These are phyloP conservation scores for Agapornis canus DNA, from an alignment of 2,797 vertebrate species.

Conservation along the genomic window DNA sequence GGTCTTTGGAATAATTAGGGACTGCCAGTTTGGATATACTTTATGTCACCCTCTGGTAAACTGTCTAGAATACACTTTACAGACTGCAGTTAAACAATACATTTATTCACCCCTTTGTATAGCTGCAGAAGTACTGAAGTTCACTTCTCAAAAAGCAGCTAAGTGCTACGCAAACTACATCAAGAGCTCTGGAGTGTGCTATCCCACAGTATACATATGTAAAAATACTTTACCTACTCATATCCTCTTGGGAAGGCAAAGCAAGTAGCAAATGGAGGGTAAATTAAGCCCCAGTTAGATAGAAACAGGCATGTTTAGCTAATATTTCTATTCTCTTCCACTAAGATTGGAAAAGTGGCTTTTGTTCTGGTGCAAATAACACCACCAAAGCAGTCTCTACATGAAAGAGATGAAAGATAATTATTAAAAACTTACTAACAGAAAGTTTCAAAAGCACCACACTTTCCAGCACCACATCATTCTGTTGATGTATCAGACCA, in stretches of 20 bases:
- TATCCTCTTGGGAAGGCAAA: background rate
- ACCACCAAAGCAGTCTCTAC: background rate
- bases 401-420: background rate
- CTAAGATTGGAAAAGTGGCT: background rate
- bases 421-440: background rate
- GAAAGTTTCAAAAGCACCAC: background rate
- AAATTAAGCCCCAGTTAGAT: background rate
- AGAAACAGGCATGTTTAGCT: background rate
- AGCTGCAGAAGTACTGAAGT: background rate
- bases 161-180: background rate
- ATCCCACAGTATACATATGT: background rate
- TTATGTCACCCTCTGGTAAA: slow-evolving; percentile 11
- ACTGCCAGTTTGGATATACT: background rate
- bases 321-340: background rate
- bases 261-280: background rate
- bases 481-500: background rate
- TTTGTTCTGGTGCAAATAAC: background rate
- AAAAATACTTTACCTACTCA: background rate
- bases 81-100: background rate
- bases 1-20: background rate
- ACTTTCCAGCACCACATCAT: background rate
- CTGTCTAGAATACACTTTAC: background rate
- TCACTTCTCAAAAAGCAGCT: background rate
- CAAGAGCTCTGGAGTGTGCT: background rate
- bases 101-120: background rate